Evolutionary conservation across 2,888 invertebrate species (phyloP).

Genomic region (Patella ulyssiponensis): DNA sequence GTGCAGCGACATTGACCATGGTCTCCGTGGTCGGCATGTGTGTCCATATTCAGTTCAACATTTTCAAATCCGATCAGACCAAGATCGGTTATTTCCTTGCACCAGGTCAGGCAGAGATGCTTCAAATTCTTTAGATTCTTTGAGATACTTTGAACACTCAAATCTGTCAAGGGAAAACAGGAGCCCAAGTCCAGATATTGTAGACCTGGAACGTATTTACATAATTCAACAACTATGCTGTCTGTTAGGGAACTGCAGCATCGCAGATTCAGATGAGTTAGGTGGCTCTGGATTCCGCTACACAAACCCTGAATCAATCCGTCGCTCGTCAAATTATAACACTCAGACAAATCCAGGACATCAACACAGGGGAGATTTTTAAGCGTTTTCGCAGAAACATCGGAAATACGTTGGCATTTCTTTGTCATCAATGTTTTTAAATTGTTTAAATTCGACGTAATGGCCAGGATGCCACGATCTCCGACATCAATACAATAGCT

Average conservation of each 20-base stretch:
- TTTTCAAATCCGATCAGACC: conserved; percentile 76
- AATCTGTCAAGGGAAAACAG: conserved; percentile 82
- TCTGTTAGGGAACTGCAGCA: conserved; percentile 75
- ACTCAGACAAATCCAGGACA: conserved; percentile 80
- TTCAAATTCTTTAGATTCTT: conserved; percentile 77
- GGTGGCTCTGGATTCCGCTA: conserved; percentile 34
- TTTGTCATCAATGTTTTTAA: conserved; percentile 78
- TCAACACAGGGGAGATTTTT: conserved; percentile 76
- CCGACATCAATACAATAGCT: conserved; percentile 79
- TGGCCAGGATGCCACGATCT: conserved; percentile 77
- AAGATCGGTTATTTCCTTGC: conserved; percentile 80
- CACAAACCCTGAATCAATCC: conserved; percentile 79
- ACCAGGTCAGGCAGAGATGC: conserved; percentile 79
- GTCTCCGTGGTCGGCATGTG: conserved; percentile 46
- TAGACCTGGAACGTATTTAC: conserved; percentile 77
- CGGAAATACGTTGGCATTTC: conserved; percentile 79
- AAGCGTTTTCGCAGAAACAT: conserved; percentile 77
- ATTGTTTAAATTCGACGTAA: conserved; percentile 77
- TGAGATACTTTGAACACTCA: conserved; percentile 79
- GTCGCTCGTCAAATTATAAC: conserved; percentile 78
- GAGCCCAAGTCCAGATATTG: conserved; percentile 79
- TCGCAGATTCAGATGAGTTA: conserved; percentile 64
- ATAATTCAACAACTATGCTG: conserved; percentile 77
- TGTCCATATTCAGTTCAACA: conserved; percentile 30
- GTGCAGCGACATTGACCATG: conserved; percentile 52